phyloP scores from a whole-genome alignment of 2,113 vertebrate species.

The Paradisaea rubra region DNA sequence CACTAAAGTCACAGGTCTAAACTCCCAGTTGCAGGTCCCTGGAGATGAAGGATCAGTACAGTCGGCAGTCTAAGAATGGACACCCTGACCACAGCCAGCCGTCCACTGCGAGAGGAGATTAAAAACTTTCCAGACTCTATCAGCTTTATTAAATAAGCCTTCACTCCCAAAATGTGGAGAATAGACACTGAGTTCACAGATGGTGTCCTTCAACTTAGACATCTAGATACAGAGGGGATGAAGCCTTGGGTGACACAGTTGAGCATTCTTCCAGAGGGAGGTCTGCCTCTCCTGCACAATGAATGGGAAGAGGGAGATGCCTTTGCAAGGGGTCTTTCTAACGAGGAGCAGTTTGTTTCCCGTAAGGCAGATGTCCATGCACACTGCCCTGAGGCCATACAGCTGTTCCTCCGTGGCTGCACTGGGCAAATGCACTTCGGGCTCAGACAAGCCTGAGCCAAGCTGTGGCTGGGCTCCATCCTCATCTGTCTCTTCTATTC shows the following conservation, averaged over 20 bases:
- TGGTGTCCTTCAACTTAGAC: not conserved
- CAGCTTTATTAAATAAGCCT: not conserved
- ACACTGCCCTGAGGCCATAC: accelerated
- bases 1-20: not conserved
- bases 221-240: not conserved
- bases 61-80: not conserved
- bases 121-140: not conserved
- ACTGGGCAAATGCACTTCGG: not conserved
- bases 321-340: not conserved
- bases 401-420: accelerated
- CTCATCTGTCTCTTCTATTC: not conserved
- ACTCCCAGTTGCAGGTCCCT: not conserved
- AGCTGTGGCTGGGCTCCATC: not conserved
- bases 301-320: not conserved
- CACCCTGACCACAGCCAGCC: not conserved
- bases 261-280: not conserved
- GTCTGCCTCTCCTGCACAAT: not conserved
- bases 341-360: not conserved
- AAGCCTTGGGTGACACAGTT: not conserved
- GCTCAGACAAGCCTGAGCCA: not conserved
- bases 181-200: not conserved
- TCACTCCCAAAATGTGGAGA: not conserved
- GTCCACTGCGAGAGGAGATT: not conserved
- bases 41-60: not conserved
- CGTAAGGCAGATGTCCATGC: not conserved